Base-by-base conservation (phyloP, 2,113 vertebrate genomes). In the Motacilla alba region DNA sequence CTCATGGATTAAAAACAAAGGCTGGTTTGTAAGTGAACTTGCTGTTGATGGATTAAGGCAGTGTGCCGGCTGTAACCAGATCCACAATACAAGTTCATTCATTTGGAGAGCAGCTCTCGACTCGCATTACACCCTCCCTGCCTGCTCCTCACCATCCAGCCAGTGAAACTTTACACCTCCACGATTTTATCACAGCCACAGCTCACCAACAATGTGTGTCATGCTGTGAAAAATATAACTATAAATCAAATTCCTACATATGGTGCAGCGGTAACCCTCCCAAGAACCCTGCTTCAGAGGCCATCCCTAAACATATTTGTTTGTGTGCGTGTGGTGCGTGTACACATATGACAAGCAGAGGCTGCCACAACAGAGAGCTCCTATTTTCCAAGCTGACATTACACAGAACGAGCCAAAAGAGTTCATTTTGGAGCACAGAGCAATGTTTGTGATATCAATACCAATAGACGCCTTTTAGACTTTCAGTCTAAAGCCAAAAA, bases 1-100 rank as follows among this genome's bases (percentile, higher is more conserved):
- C 98, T 98, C 98, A 96, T 82, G 97, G 97, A 93, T 96, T 96
- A 96, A 98, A 97, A 97, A 99, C 98, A 99, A 98, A 98, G 98
- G 97, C 94, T 94, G 96, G 98, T 97, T 98, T 98, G 98, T 99
- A 98, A 96, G 97, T 90, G 94, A 97, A 96, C 96, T 98, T 95
- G 96, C 97, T 97, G 97, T 98, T 98, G 97, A 97, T 97, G 96
- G 98, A 97, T 98, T 98, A 97, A 96, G 96, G 97, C 97, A 96
- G 94, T 91, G 96, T 96, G 97, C 97, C 90, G 92, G 96, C 94
- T 95, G 97, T 95, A 98, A 98, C 97, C 93, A 95, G 97, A 98
- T 89, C 96, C 97, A 94, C 94, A 95, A 91, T 97, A 90, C 96
- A 93, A 96, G 95, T 95, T 97, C 97, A 97, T 97, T 97, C 97